Evolutionary conservation across 37 sponge, comb jelly and placozoan genomes (phyloP).

Genomic region (Diacarnus erythraeanus): DNA sequence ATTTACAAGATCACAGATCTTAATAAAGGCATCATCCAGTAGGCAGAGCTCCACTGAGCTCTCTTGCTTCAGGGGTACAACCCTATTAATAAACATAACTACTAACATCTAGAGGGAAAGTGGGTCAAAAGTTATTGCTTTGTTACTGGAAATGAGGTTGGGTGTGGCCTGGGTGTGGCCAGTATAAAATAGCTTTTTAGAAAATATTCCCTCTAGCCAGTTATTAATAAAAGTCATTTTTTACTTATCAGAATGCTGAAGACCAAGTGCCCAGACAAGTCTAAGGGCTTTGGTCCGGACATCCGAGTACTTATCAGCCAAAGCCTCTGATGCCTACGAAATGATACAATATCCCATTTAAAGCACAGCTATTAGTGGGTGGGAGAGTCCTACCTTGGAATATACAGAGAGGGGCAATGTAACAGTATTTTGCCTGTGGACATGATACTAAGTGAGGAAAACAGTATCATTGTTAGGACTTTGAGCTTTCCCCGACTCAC

Average conservation of each 20-base stretch:
- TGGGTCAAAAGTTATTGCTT: background rate
- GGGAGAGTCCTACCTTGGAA: conserved; percentile 20
- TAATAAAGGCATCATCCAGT: conserved; percentile 82
- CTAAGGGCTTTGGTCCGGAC: conserved; percentile 56
- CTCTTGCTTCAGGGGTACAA: conserved; percentile 39
- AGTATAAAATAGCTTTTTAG: too few species aligned
- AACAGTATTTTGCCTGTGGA: background rate
- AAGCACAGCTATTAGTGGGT: too few species aligned
- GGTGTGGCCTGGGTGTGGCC: too few species aligned
- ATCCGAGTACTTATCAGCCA: conserved; percentile 49
- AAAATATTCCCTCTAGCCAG: too few species aligned
- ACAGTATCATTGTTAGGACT: conserved; percentile 3
- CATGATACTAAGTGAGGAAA: background rate
- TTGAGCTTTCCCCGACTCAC: conserved; percentile 37
- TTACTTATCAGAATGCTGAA: conserved; percentile 22
- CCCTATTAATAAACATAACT: conserved; percentile 26
- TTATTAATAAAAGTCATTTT: too few species aligned
- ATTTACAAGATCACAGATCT: conserved; percentile 81
- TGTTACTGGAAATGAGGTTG: background rate
- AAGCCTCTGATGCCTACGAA: conserved; percentile 35
- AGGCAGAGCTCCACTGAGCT: conserved; percentile 39
- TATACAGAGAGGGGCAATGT: conserved; percentile 33
- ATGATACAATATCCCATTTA: background rate
- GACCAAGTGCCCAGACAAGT: conserved; percentile 48
- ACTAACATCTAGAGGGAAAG: too few species aligned